phyloP scores from a whole-genome alignment of 2,113 vertebrate species.

The Chloropsis cyanopogon region DNA sequence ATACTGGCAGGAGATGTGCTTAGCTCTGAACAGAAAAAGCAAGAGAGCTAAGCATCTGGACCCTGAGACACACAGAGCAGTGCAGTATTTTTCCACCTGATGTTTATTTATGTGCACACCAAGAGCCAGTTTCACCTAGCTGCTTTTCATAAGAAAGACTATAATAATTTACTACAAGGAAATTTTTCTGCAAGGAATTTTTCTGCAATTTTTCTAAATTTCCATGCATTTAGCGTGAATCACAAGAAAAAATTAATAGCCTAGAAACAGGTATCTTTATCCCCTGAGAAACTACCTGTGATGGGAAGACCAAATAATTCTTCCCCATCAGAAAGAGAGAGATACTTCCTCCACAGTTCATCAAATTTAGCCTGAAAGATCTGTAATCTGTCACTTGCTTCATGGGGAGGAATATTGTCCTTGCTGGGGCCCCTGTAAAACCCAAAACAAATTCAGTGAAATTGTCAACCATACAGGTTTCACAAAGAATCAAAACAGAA shows the following conservation, averaged over 20 bases:
- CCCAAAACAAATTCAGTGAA: not conserved
- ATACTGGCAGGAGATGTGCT: not conserved
- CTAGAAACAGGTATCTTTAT: not conserved
- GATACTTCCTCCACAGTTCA: slow-evolving; percentile 80
- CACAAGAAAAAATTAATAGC: not conserved
- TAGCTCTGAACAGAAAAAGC: not conserved
- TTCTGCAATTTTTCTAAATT: not conserved
- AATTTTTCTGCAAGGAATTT: not conserved
- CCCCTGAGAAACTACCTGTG: slow-evolving; percentile 62
- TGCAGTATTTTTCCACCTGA: not conserved
- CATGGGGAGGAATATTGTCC: slow-evolving; percentile 72
- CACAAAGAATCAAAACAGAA: not conserved
- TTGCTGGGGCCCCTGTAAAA: slow-evolving; percentile 72
- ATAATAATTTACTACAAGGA: not conserved
- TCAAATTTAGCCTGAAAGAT: slow-evolving; percentile 80
- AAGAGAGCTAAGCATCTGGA: not conserved
- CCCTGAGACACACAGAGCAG: not conserved
- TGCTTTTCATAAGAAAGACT: not conserved
- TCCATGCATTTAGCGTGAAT: not conserved
- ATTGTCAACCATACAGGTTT: not conserved
- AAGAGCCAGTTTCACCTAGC: not conserved
- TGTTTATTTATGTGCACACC: not conserved
- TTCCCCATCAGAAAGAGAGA: slow-evolving; percentile 77
- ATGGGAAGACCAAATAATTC: slow-evolving; percentile 81
- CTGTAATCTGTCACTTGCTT: slow-evolving; percentile 80